Evolutionary conservation across 2,888 invertebrate genomes (phyloP).

Genomic region (Allacma fusca): DNA sequence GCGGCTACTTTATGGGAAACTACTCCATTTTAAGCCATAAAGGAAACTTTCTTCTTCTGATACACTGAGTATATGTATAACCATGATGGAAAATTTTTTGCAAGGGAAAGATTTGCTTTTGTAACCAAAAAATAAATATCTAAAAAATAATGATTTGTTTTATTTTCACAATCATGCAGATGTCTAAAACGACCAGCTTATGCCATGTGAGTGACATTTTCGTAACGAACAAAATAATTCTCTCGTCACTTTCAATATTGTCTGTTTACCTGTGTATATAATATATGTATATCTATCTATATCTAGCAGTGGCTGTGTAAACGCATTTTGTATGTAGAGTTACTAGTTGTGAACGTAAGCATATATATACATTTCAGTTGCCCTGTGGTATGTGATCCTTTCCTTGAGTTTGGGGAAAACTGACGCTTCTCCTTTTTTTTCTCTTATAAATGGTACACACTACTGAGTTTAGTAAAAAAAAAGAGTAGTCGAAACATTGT

Average conservation of each 20-base stretch:
- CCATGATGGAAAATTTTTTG: not conserved
- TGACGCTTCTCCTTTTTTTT: not conserved
- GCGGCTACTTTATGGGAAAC: too few relatives aligned
- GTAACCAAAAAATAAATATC: too few relatives aligned
- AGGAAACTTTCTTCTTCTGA: too few relatives aligned
- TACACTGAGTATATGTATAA: not conserved
- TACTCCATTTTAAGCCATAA: too few relatives aligned
- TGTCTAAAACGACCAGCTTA: slow-evolving; percentile 85
- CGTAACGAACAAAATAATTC: slow-evolving; percentile 21
- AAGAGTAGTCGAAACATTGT: too few relatives aligned
- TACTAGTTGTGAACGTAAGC: too few relatives aligned
- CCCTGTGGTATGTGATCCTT: not conserved
- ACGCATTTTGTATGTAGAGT: not conserved
- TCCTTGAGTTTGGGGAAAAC: too few relatives aligned
- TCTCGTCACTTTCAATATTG: not conserved
- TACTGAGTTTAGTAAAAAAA: too few relatives aligned
- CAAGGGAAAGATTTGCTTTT: not conserved
- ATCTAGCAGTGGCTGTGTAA: not conserved
- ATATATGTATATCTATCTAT: not conserved
- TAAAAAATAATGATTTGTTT: slow-evolving; percentile 25
- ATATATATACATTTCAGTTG: not conserved
- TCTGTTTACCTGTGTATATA: not conserved
- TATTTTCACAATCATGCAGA: slow-evolving; percentile 71
- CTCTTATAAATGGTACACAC: not conserved
- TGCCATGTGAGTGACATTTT: slow-evolving; percentile 65